Conservation (phyloP, 30 jellyfish, hydroid and myxozoan species). For the Cassiopea xamachana region DNA sequence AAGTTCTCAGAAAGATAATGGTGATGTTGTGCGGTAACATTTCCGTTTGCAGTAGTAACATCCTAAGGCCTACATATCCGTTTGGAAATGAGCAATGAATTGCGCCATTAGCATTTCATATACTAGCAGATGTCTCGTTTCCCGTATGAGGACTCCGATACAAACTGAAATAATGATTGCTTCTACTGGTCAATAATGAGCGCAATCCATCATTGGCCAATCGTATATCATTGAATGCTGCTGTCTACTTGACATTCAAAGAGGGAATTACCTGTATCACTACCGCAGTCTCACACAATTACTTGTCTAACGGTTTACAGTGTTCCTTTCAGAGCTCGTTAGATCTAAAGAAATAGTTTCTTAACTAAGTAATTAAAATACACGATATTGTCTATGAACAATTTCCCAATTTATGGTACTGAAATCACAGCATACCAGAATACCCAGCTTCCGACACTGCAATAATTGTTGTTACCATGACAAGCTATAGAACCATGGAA, state of each 20-base stretch:
- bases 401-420: neutral
- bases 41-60: neutral
- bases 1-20: neutral
- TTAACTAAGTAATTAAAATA: neutral
- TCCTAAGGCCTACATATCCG: neutral
- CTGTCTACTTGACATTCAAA: neutral
- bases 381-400: neutral
- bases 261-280: neutral
- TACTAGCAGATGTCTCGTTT: neutral
- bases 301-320: neutral
- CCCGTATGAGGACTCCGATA: neutral
- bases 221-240: neutral
- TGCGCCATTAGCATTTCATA: neutral
- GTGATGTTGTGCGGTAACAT: neutral
- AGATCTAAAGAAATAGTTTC: neutral
- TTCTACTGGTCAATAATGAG: neutral
- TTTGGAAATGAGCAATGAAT: neutral
- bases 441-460: neutral
- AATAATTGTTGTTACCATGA: neutral
- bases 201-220: neutral
- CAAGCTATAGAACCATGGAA: no score
- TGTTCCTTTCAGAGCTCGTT: slow-evolving; percentile 8
- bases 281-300: neutral
- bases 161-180: neutral
- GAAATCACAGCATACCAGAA: neutral